Conservation (phyloP, 1,140 invertebrate species). For the Homalodisca vitripennis region DNA sequence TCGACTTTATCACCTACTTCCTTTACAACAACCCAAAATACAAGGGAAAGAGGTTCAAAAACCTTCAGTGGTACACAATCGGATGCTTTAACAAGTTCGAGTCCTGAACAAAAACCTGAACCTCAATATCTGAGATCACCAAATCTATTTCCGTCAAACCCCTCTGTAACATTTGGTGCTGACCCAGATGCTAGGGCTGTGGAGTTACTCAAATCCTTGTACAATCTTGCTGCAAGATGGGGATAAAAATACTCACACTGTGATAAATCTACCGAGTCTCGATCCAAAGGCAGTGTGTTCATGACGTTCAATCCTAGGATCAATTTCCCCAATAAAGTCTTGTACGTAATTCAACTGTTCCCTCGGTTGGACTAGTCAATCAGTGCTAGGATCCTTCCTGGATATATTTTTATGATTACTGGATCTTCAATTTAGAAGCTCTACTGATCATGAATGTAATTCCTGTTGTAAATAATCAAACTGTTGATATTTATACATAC, state of each 20-base stretch:
- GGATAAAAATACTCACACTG: too few species aligned
- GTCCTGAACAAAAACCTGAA: conserved; percentile 7
- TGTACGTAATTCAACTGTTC: background rate
- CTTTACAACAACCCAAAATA: conserved; percentile 40
- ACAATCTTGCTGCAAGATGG: conserved; percentile 77
- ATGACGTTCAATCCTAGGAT: too few species aligned
- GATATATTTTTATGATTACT: conserved; percentile 17
- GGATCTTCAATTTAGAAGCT: conserved; percentile 14
- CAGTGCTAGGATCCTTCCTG: background rate
- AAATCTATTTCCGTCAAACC: conserved; percentile 9
- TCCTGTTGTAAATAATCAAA: conserved; percentile 19
- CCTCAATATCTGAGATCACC: conserved; percentile 7
- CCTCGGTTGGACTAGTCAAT: conserved; percentile 6
- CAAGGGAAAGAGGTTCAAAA: conserved; percentile 36
- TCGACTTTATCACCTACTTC: conserved; percentile 35
- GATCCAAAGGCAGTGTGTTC: too few species aligned
- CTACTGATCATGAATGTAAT: conserved; percentile 20
- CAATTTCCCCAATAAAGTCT: too few species aligned
- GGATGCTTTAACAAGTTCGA: background rate
- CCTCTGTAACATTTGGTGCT: conserved; percentile 20
- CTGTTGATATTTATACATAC: conserved; percentile 17
- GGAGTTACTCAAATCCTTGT: conserved; percentile 76
- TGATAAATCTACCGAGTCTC: too few species aligned
- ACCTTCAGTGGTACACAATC: conserved; percentile 38
- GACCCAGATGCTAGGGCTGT: conserved; percentile 70